Evolutionary conservation across 2,797 vertebrate genomes (phyloP).

Genomic region (Sarcophilus harrisii): DNA sequence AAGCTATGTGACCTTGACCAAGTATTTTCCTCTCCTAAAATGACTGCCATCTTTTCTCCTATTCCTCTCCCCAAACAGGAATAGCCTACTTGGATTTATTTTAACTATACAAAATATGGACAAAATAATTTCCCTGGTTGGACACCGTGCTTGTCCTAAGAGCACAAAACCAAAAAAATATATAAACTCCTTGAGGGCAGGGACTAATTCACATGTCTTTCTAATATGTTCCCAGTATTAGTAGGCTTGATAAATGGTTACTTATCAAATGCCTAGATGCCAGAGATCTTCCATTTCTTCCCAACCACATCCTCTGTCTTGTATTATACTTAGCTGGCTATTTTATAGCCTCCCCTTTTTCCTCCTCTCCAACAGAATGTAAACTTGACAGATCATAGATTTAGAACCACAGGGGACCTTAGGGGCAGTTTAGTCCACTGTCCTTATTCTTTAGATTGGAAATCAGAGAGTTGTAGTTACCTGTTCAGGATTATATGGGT

Average conservation of each 20-base stretch:
- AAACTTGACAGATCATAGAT: background rate
- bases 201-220: too few relatives aligned
- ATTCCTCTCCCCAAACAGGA: background rate
- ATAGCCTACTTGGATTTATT: background rate
- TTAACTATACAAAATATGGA: background rate
- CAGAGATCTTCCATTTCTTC: too few relatives aligned
- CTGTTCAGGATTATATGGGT: background rate
- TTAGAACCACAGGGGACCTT: background rate
- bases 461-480: background rate
- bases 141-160: background rate
- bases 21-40: background rate
- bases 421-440: background rate
- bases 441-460: background rate
- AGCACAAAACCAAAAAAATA: too few relatives aligned
- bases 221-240: too few relatives aligned
- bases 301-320: too few relatives aligned
- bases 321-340: too few relatives aligned
- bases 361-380: background rate
- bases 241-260: too few relatives aligned
- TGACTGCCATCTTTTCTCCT: background rate
- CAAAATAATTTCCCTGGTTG: background rate
- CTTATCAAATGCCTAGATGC: too few relatives aligned
- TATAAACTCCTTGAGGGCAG: too few relatives aligned
- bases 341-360: background rate
- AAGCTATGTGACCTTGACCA: background rate